These are phyloP conservation scores for Ceuthmochares aereus DNA, from an alignment of 2,113 vertebrate genomes.

Conservation along the genomic window DNA sequence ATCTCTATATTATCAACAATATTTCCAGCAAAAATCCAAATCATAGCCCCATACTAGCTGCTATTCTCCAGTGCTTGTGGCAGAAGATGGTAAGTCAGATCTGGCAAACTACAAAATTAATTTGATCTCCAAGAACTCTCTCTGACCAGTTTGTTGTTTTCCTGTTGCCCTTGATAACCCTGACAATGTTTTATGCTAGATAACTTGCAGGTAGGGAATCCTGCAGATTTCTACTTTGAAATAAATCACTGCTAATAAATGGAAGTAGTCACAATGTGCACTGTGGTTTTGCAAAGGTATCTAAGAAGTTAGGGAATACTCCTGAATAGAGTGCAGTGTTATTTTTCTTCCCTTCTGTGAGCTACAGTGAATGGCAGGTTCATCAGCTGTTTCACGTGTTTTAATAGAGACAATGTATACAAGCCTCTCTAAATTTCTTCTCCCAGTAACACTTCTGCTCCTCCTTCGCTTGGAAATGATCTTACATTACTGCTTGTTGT, in stretches of 20 bases:
- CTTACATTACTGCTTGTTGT: not conserved
- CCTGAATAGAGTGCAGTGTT: not conserved
- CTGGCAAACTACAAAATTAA: not conserved
- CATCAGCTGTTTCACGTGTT: not conserved
- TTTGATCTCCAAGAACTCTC: slow-evolving; percentile 1
- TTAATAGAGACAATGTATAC: not conserved
- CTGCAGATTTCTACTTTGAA: not conserved
- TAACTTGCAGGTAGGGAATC: not conserved
- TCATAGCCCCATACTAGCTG: no score
- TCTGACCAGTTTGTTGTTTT: not conserved
- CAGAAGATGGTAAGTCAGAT: not conserved
- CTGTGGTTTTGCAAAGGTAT: not conserved
- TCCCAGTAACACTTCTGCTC: not conserved
- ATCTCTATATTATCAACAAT: no score
- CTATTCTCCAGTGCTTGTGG: no score
- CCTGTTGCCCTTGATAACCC: not conserved
- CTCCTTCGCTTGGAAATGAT: not conserved
- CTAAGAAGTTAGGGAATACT: not conserved
- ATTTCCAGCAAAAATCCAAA: no score
- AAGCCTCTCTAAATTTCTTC: not conserved
- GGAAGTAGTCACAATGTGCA: not conserved
- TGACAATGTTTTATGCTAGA: not conserved
- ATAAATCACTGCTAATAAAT: not conserved
- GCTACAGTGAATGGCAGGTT: not conserved
- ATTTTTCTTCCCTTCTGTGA: slow-evolving; percentile 18